These are phyloP conservation scores for Nephila pilipes DNA, from an alignment of 1,140 invertebrate genomes.

Conservation along the genomic window DNA sequence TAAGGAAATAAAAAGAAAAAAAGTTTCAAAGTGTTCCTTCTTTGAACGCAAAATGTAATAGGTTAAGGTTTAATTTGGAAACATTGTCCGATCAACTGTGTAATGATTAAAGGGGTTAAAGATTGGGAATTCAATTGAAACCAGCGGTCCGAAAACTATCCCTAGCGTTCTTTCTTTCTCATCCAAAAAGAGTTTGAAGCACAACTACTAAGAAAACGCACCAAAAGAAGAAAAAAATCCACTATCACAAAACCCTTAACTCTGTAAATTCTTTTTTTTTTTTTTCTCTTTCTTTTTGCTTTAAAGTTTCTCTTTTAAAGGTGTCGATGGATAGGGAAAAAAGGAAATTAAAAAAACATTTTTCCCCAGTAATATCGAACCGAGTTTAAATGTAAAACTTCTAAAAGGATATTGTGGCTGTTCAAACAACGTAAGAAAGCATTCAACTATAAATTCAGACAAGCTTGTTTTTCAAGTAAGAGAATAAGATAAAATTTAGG, in stretches of 20 bases:
- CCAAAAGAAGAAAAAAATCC: background rate
- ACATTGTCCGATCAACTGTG: slow-evolving; percentile 58
- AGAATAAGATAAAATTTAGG: background rate
- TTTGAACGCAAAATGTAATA: slow-evolving; percentile 12
- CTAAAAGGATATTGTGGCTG: background rate
- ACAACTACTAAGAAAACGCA: slow-evolving; percentile 37
- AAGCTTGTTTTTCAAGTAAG: background rate
- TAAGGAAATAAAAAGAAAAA: background rate
- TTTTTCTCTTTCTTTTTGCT: background rate
- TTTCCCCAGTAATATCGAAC: background rate
- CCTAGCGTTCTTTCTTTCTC: slow-evolving; percentile 10
- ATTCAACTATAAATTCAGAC: background rate
- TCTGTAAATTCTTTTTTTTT: slow-evolving; percentile 10
- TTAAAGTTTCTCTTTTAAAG: background rate
- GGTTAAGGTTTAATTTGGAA: slow-evolving; percentile 61
- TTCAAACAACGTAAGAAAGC: background rate
- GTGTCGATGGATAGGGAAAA: background rate
- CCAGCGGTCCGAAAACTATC: slow-evolving; percentile 51
- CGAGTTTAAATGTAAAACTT: slow-evolving; percentile 21
- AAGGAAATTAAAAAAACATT: background rate
- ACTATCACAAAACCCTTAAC: slow-evolving; percentile 1
- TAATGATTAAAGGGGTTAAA: slow-evolving; percentile 73
- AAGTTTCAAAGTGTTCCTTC: background rate
- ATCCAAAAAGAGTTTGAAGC: slow-evolving; percentile 8
- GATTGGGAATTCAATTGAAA: slow-evolving; percentile 63